A percentile compares a stretch with the other conserved stretches of the same genome.
phyloP scores from a whole-genome alignment of 2,888 invertebrate species.

The Drosophila testacea region DNA sequence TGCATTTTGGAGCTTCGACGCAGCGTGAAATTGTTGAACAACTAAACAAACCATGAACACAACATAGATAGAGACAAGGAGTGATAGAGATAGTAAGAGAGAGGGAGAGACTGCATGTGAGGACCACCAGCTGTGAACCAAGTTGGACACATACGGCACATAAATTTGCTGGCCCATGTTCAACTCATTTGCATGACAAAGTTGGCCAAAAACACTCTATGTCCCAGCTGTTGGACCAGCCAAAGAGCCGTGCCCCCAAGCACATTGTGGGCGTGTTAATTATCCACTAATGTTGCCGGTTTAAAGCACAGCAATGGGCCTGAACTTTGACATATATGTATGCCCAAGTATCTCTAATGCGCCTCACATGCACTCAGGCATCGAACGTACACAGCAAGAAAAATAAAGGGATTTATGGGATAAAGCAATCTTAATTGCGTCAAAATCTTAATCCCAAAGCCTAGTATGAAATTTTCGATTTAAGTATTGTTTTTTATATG shows the following conservation, averaged over 20 bases:
- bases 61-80: background rate
- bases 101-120: slow-evolving; percentile 8
- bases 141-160: slow-evolving; percentile 53
- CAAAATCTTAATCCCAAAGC: no score
- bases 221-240: slow-evolving; percentile 7
- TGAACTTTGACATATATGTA: slow-evolving; percentile 71
- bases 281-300: slow-evolving; percentile 75
- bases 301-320: slow-evolving; percentile 47
- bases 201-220: slow-evolving; percentile 70
- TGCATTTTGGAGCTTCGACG: slow-evolving; percentile 40
- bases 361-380: slow-evolving; percentile 20
- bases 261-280: slow-evolving; percentile 76
- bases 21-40: slow-evolving; percentile 64
- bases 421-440: no score
- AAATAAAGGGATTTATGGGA: no score
- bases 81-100: background rate
- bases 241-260: slow-evolving; percentile 5
- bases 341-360: slow-evolving; percentile 18
- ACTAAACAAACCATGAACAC: slow-evolving; percentile 33
- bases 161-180: slow-evolving; percentile 56
- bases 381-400: slow-evolving; percentile 8
- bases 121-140: slow-evolving; percentile 67
- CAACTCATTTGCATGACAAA: slow-evolving; percentile 76
- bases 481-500: no score
- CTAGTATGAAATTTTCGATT: no score